These are phyloP conservation scores for Diloba caeruleocephala DNA, from an alignment of 2,888 invertebrate species.

Conservation along the genomic window DNA sequence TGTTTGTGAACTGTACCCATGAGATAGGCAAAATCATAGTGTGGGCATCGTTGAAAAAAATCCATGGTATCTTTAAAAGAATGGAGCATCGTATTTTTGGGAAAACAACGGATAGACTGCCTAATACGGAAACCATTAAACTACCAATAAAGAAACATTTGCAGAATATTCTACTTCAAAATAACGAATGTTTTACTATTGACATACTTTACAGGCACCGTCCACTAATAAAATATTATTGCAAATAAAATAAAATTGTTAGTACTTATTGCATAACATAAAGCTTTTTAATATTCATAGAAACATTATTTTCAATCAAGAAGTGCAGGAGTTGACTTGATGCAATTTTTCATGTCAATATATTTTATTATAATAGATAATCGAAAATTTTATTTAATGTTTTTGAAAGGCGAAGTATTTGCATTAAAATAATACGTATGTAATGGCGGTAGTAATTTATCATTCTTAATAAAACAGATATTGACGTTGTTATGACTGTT, in stretches of 20 bases:
- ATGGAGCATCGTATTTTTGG: no score
- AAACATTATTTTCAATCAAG: slow-evolving; percentile 28
- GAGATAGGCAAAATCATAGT: no score
- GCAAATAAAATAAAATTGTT: slow-evolving; percentile 32
- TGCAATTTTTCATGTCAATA: not conserved
- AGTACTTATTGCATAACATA: slow-evolving; percentile 19
- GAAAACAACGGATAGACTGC: no score
- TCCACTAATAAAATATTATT: slow-evolving; percentile 28
- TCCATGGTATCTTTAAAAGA: no score
- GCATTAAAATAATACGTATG: slow-evolving; percentile 15
- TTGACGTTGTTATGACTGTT: slow-evolving; percentile 35
- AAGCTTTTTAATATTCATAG: slow-evolving; percentile 26
- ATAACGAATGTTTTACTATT: slow-evolving; percentile 17
- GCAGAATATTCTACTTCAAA: slow-evolving; percentile 10
- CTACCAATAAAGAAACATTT: slow-evolving; percentile 2
- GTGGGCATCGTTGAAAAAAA: no score
- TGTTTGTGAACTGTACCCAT: no score
- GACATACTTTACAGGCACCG: slow-evolving; percentile 10
- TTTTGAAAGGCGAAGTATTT: slow-evolving; percentile 21
- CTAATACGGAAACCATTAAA: slow-evolving; percentile 4
- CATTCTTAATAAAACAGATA: slow-evolving; percentile 31
- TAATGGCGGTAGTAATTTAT: slow-evolving; percentile 26
- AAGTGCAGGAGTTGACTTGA: slow-evolving; percentile 8
- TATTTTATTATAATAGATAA: slow-evolving; percentile 2
- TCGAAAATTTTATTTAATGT: slow-evolving; percentile 3